These are phyloP conservation scores for Crocodylus rhombifer DNA, from an alignment of 2,797 vertebrate species.

Conservation along the genomic window DNA sequence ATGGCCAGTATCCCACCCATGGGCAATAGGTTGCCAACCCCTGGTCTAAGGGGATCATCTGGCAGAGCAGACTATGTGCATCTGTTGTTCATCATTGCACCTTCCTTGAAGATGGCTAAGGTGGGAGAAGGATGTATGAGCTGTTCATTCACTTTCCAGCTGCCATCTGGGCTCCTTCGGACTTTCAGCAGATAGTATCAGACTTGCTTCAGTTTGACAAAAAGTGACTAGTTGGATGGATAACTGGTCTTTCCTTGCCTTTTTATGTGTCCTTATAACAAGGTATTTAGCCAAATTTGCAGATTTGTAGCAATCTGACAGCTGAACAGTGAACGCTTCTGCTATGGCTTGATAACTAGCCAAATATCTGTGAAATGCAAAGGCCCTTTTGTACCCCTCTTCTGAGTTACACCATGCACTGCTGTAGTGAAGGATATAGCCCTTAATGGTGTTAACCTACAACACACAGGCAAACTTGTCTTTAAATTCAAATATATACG, in stretches of 20 bases:
- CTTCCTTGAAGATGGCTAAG: not conserved
- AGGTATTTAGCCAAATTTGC: too few relatives aligned
- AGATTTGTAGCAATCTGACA: too few relatives aligned
- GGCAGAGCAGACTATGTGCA: fast-evolving
- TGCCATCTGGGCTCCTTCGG: not conserved
- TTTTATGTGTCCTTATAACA: too few relatives aligned
- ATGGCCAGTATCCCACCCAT: too few relatives aligned
- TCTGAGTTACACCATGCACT: not conserved
- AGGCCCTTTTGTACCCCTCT: not conserved
- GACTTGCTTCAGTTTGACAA: not conserved
- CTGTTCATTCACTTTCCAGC: not conserved
- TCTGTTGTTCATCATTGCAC: not conserved
- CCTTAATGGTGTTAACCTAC: not conserved
- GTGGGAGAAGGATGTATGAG: too few relatives aligned
- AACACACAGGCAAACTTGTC: not conserved
- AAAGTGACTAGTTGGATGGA: not conserved
- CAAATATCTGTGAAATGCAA: not conserved
- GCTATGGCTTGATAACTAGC: too few relatives aligned
- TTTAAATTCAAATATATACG: not conserved
- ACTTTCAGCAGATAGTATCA: not conserved
- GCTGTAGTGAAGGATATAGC: not conserved
- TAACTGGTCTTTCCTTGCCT: not conserved
- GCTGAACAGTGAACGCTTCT: too few relatives aligned
- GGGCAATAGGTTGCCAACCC: too few relatives aligned
- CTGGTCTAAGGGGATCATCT: not conserved